These are phyloP conservation scores for Cygnus olor DNA, from an alignment of 2,797 vertebrate genomes.

Conservation along the genomic window DNA sequence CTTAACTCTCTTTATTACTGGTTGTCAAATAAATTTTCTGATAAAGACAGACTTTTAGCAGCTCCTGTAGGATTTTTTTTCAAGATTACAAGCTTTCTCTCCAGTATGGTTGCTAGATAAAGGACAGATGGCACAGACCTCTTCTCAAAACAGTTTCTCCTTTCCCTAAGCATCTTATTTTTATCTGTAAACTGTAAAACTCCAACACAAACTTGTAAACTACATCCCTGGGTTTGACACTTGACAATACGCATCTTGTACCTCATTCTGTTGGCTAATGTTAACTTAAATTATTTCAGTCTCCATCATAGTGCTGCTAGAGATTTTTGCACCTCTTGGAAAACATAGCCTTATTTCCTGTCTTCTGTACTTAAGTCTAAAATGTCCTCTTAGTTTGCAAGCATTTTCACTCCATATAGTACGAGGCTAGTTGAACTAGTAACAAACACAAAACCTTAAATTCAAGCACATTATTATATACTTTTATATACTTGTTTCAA, in stretches of 20 bases:
- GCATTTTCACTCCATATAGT: not conserved
- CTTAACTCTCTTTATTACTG: not conserved
- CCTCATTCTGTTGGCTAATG: not conserved
- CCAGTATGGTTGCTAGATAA: not conserved
- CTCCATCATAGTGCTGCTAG: accelerated
- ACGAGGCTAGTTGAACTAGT: not conserved
- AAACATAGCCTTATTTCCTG: not conserved
- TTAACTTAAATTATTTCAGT: not conserved
- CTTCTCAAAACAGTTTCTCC: not conserved
- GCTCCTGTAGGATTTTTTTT: not conserved
- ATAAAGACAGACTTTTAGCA: not conserved
- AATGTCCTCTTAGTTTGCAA: not conserved
- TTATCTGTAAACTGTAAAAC: not conserved
- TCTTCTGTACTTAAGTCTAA: not conserved
- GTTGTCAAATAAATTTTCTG: slow-evolving; percentile 47
- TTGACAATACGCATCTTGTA: accelerated
- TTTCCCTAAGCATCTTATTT: not conserved
- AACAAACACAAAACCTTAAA: not conserved
- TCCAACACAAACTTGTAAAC: not conserved
- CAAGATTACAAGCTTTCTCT: not conserved
- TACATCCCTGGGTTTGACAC: accelerated
- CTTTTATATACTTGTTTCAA: not conserved
- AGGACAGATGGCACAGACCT: not conserved
- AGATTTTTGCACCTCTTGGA: not conserved
- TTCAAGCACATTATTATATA: not conserved